Conservation (phyloP, 2,888 invertebrate species). For the Bedellia somnulentella region DNA sequence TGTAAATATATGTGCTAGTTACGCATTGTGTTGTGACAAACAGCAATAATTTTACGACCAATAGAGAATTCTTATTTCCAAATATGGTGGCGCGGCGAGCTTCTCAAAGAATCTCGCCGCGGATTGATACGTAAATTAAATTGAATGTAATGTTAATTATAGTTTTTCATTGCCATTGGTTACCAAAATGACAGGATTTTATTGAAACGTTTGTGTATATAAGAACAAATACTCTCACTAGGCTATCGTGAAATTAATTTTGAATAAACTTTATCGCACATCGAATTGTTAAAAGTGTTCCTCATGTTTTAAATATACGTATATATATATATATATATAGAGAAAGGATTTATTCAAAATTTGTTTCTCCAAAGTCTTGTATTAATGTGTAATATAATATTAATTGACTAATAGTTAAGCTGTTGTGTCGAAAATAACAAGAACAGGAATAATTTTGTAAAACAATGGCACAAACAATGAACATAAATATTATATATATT, state of each 20-base stretch:
- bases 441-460: constrained; percentile 62
- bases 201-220: constrained; percentile 53
- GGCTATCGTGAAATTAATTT: constrained; percentile 37
- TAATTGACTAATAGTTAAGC: constrained; percentile 41
- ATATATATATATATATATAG: no score
- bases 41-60: constrained; percentile 33
- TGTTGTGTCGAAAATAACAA: constrained; percentile 59
- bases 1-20: constrained; percentile 1
- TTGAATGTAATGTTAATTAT: no score
- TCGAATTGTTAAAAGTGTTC: constrained; percentile 57
- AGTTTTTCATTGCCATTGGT: constrained; percentile 57
- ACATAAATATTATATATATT: constrained; percentile 61
- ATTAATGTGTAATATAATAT: constrained; percentile 45
- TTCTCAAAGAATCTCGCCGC: constrained; percentile 36
- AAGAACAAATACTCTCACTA: constrained; percentile 44
- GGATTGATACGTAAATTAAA: constrained; percentile 49
- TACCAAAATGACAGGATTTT: constrained; percentile 61
- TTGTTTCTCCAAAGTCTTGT: constrained; percentile 44
- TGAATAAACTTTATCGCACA: constrained; percentile 40
- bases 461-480: constrained; percentile 61
- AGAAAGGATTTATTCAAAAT: constrained; percentile 31
- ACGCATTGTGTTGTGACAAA: constrained; percentile 31
- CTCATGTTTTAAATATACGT: constrained; percentile 28
- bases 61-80: constrained; percentile 3
- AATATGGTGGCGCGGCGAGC: constrained; percentile 18